phyloP scores from a whole-genome alignment of 1,140 invertebrate genomes.

The Paramacrobiotus metropolitanus region DNA sequence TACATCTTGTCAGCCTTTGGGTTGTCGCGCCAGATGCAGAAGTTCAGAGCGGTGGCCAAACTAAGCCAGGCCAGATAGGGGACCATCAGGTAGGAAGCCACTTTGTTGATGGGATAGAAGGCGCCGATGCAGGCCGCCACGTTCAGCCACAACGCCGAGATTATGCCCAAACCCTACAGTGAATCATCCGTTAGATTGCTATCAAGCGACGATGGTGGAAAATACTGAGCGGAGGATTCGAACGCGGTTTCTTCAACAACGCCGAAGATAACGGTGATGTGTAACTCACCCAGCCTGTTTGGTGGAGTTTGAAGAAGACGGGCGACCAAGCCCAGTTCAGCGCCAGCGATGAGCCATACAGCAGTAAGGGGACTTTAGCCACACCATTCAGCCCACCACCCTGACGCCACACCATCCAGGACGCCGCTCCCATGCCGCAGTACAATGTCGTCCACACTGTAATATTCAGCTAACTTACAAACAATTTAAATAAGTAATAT shows the following conservation, averaged over 20 bases:
- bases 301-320: constrained; percentile 52
- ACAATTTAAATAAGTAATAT: background rate
- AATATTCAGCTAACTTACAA: constrained; percentile 26
- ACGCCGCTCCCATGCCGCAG: constrained; percentile 59
- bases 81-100: constrained; percentile 41
- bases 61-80: constrained; percentile 56
- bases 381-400: constrained; percentile 37
- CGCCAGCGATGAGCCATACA: constrained; percentile 47
- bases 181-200: too few species aligned
- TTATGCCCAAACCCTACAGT: constrained; percentile 46
- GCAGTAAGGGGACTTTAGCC: constrained; percentile 37
- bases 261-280: constrained; percentile 12
- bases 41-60: constrained; percentile 39
- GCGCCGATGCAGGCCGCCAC: constrained; percentile 35
- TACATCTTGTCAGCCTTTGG: too few species aligned
- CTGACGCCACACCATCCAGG: constrained; percentile 52
- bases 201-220: too few species aligned
- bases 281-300: constrained; percentile 41
- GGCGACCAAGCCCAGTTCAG: constrained; percentile 68
- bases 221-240: too few species aligned
- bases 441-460: constrained; percentile 58
- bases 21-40: constrained; percentile 38
- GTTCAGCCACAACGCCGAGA: constrained; percentile 33
- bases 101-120: constrained; percentile 40
- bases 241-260: too few species aligned